Percentiles rank a stretch among this genome's conserved stretches.
Conservation (phyloP, 2,888 invertebrate genomes). For the Nesidiocoris tenuis region DNA sequence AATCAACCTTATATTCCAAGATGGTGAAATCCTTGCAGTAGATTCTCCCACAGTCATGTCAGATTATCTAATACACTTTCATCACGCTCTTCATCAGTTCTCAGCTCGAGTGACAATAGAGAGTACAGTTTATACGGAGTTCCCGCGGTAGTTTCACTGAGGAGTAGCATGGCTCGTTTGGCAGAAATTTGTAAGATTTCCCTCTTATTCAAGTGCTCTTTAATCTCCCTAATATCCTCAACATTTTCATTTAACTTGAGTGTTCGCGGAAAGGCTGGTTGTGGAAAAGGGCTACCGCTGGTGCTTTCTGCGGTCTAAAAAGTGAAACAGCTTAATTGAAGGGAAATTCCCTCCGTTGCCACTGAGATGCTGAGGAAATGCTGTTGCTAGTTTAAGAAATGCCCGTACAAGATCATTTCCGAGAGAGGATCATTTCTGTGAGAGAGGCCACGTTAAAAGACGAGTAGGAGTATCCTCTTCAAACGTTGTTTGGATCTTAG, state of each 20-base stretch:
- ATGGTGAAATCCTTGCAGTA: no score
- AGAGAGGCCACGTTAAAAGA: no score
- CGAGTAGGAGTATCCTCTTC: not conserved
- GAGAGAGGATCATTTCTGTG: not conserved
- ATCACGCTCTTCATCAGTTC: no score
- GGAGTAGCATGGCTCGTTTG: not conserved
- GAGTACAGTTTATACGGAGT: no score
- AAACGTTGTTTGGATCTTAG: not conserved
- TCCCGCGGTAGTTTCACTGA: not conserved
- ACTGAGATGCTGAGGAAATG: not conserved
- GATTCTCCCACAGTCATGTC: no score
- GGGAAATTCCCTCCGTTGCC: not conserved
- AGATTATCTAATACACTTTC: no score
- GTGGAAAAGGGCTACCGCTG: not conserved
- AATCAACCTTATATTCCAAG: no score
- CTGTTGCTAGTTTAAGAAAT: not conserved
- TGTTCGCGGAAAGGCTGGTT: not conserved
- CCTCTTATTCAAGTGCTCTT: not conserved
- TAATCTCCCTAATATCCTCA: not conserved
- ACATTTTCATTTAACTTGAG: not conserved
- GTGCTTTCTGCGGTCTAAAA: not conserved
- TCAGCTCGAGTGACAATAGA: no score
- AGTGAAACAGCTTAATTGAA: not conserved
- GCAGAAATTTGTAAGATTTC: not conserved
- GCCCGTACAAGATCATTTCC: not conserved